Evolutionary conservation across 2,113 vertebrate genomes (phyloP), one percentile per base, ranked within the genome.

Genomic region (Malurus alboscapulatus): DNA sequence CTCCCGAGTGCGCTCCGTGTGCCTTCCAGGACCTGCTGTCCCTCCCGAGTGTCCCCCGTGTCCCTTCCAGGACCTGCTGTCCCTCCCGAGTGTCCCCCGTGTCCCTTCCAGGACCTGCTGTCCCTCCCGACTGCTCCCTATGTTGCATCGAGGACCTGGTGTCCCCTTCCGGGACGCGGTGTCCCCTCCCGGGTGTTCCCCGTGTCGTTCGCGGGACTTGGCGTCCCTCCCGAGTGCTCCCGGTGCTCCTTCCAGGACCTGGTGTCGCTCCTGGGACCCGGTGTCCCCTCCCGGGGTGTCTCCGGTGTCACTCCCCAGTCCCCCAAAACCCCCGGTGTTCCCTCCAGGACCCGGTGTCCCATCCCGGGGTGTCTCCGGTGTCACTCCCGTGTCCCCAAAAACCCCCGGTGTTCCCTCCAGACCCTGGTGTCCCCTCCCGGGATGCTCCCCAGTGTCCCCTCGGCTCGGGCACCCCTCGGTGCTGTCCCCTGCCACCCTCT

Each of bases 1-100:
- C 14, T 25, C 3, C 2, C 2, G 25, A 8, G 58, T 34, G 47
- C 0, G 3, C 6, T 1, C 6, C 1, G 27, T 8, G 54, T 12
- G 12, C 26, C 24, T 53, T 9, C 16, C n/a, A 6, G 44, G 42
- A 22, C 55, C 24, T 25, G 44, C 14, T 65, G 62, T 65, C 42
- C 62, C 5, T n/a, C 17, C 15, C 0, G 14, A 19, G 32, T 44
- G 40, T 1, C 38, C 13, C 27, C 27, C 9, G 13, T 47, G 44
- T 12, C 5, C 3, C 14, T 51, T 10, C 27, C 6, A 16, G 34
- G 20, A 40, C 48, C 10, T 16, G 47, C 32, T 67, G 65, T 48
- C 65, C 63, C 15, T 10, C 6, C 48, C 3, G 9, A 27, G 38
- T 50, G 44, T 3, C 2, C 18, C 1, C 7, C 1, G 20, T 38